phyloP scores from a whole-genome alignment of 30 jellyfish, hydroid and myxozoan genomes.

The Turritopsis dohrnii region DNA sequence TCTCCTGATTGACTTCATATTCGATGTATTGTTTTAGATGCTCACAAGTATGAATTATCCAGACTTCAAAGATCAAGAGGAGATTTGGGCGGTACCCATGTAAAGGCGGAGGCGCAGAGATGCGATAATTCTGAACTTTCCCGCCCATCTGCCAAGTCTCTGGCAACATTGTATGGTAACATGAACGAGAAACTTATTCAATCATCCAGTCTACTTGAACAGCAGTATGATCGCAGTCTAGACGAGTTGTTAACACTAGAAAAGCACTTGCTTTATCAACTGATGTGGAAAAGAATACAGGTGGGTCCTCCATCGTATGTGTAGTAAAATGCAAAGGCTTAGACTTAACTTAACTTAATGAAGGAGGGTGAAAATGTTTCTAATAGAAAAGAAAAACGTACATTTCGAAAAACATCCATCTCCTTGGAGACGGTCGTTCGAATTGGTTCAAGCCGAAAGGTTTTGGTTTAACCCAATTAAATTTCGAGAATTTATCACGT shows the following conservation, averaged over 20 bases:
- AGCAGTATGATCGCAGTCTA: background rate
- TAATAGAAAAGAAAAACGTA: no score
- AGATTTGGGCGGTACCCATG: background rate
- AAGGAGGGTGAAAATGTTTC: no score
- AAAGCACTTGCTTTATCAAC: background rate
- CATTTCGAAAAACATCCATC: no score
- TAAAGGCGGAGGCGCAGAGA: background rate
- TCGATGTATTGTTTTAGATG: background rate
- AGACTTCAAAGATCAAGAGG: background rate
- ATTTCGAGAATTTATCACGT: background rate
- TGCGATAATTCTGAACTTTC: background rate
- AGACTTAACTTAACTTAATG: no score
- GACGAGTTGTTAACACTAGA: conserved; percentile 3
- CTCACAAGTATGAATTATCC: background rate
- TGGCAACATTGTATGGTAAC: background rate
- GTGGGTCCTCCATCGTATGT: background rate
- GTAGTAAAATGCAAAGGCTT: no score
- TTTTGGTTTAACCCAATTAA: background rate
- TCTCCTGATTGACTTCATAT: background rate
- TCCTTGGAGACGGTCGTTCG: no score
- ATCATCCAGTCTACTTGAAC: background rate
- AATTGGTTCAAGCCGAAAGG: background rate
- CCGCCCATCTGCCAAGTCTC: background rate
- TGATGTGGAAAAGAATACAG: conserved; percentile 9
- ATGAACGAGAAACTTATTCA: background rate